Base-by-base conservation (phyloP, 1,140 invertebrate genomes). In the Panonychus citri region DNA sequence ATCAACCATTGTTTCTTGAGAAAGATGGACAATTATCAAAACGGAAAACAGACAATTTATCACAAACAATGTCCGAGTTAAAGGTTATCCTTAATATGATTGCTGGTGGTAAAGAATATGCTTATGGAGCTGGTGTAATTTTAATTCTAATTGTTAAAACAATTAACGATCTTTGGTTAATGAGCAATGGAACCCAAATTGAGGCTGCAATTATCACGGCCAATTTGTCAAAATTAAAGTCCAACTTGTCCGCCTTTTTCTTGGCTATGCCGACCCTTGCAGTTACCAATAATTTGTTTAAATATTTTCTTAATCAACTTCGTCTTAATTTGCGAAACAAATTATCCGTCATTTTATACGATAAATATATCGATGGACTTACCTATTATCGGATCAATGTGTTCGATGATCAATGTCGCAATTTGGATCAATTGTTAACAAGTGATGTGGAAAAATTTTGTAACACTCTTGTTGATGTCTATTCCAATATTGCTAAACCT, bases 381-480 rank as follows among this genome's bases (percentile, higher is more conserved):
- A 97, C 89, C 2, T 97, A 90, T 70, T 97, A 97, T 70, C 85
- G 93, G 75, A 90, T 97, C 79, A 83, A 79, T 57, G 94, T 94
- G 73, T 73, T 95, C 63, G 90, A 96, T 68, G 90, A 82, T 63
- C 73, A 88, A 65, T 93, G 96, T 69, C 77, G 86, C 5, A 97
- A 97, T 74, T 82, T 89, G 19, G 94, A 97, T 73, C 93, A 97
- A 68, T 73, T 97, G 25, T 71, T 98, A 42, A 95, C 91, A 7
- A 88, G 84, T 15, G 94, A 98, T 70, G 82, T 97, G 3, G 91
- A 97, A 66, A 91, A 90, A 69, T 96, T 98, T 71, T 95, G 89
- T 68, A 83, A 89, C 62, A 85, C 86, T 59, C 79, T 93, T 55
- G 84, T 88, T 12, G 87, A 96, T 66, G 72, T 97, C 1, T 98